Percentiles rank a stretch among this genome's conserved stretches.
Evolutionary conservation across 2,888 invertebrate genomes (phyloP).

Genomic region (Cinara cedri): DNA sequence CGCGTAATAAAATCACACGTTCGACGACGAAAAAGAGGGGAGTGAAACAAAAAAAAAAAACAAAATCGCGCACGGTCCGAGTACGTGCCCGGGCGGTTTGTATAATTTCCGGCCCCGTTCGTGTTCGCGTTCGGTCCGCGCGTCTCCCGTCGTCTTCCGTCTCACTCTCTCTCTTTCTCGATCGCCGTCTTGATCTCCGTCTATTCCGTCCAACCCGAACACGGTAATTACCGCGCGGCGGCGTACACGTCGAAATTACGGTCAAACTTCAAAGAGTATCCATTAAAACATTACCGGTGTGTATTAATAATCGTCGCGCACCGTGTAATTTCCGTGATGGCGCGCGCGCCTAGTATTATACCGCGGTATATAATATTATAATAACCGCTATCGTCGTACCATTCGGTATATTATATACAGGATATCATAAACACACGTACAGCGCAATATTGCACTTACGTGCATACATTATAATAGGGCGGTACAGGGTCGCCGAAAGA

Average conservation of each 20-base stretch:
- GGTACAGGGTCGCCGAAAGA: no score
- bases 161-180: background rate
- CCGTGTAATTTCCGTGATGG: slow-evolving; percentile 56
- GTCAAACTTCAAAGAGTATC: slow-evolving; percentile 33
- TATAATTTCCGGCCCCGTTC: slow-evolving; percentile 40
- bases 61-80: background rate
- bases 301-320: slow-evolving; percentile 50
- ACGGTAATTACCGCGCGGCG: slow-evolving; percentile 33
- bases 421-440: no score
- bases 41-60: background rate
- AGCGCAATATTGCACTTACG: no score
- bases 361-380: background rate
- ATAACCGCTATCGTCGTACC: no score
- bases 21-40: background rate
- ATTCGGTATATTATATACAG: background rate
- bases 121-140: slow-evolving; percentile 16
- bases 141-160: no score
- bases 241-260: slow-evolving; percentile 32
- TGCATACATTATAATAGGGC: no score
- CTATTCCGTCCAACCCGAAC: background rate
- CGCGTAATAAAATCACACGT: background rate
- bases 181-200: background rate
- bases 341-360: background rate
- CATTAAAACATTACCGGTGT: slow-evolving; percentile 50
- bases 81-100: slow-evolving; percentile 32